Evolutionary conservation across 2,888 invertebrate species (phyloP).

Genomic region (Folsomia candida): DNA sequence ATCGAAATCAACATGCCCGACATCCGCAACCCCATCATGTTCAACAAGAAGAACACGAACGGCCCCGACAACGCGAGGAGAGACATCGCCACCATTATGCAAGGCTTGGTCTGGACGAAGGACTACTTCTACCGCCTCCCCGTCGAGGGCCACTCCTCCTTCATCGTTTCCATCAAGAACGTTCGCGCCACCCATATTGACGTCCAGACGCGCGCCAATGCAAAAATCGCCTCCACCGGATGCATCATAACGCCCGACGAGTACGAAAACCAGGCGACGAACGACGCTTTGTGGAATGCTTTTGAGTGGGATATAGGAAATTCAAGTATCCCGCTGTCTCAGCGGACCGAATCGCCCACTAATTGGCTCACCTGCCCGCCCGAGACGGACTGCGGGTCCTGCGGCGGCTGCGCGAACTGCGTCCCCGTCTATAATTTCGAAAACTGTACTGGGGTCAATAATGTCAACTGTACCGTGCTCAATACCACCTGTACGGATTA

Average conservation of each 20-base stretch:
- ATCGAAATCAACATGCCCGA: neutral
- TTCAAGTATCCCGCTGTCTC: neutral
- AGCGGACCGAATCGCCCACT: neutral
- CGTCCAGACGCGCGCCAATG: neutral
- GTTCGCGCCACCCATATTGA: neutral
- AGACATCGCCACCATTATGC: neutral
- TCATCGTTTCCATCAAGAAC: neutral
- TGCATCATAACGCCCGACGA: neutral
- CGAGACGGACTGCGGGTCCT: neutral
- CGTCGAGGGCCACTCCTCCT: neutral
- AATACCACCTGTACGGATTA: neutral
- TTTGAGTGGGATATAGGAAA: neutral
- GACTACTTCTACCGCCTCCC: neutral
- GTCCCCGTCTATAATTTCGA: neutral
- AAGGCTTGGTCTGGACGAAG: neutral
- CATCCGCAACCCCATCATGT: neutral
- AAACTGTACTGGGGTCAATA: neutral
- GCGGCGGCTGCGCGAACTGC: neutral
- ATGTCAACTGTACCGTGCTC: neutral
- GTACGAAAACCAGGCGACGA: neutral
- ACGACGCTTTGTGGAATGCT: neutral
- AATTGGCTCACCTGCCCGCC: neutral
- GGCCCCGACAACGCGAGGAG: neutral
- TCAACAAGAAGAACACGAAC: conserved; percentile 1
- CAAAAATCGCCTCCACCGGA: neutral